Evolutionary conservation across 2,113 vertebrate species (phyloP), one percentile per base, ranked within the genome.

Genomic region (Pantherophis guttatus): DNA sequence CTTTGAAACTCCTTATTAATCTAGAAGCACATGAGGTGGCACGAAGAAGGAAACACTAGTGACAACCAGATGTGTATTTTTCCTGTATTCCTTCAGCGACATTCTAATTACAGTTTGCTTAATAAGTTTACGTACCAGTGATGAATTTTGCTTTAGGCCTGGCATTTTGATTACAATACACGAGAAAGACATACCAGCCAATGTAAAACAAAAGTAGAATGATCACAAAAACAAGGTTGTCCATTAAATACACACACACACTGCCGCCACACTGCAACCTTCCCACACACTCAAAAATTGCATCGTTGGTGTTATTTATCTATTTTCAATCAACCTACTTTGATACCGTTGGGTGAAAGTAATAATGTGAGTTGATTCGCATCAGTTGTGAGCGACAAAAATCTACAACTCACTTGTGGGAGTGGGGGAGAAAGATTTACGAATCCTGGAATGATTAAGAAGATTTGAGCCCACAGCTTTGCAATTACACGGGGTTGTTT

Each of bases 291-390:
- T 96, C 93, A 97, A 92, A 97, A 96, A 59, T 96, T 0, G 0
- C 94, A 96, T 92, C 93, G 48, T 92, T 12, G 94, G 90, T 93
- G 0, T 59, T 19, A 39, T 53, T 95, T 96, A 97, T 95, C 94
- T 39, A 21, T 57, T 88, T 33, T 88, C 53, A 54, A 96, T 96
- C 96, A 97, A 91, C 93, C 91, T 94, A 90, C 96, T 97, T 97
- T 95, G 96, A 96, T 95, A 91, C 57, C 94, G 29, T 94, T 96
- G 96, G 97, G 95, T 92, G 89, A 97, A 96, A 97, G 97, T 95
- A 97, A 97, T 96, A 97, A 95, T 95, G 97, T 95, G 53, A 87
- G 96, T 94, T 97, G 97, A 97, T 97, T 97, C 95, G 95, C 96
- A 95, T 95, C 93, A 97, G 96, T 96, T 95, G 96, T 95, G 55